Conservation (phyloP, 2,797 vertebrate species). For the Pantherophis vulpinus region DNA sequence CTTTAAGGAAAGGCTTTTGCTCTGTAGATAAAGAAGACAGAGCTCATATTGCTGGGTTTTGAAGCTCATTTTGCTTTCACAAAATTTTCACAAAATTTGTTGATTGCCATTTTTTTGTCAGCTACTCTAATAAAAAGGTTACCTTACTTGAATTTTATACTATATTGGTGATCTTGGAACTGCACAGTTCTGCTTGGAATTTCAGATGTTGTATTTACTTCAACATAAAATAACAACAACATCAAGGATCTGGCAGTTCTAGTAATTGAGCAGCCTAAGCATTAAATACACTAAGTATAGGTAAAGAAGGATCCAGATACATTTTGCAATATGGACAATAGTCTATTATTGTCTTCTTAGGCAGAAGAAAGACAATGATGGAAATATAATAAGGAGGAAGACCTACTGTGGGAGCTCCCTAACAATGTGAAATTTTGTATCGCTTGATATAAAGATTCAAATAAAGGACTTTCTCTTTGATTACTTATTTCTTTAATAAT, state of each 20-base stretch:
- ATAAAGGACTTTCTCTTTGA: background rate
- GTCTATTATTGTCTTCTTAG: background rate
- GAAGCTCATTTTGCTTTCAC: background rate
- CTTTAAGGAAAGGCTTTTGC: background rate
- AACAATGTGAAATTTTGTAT: background rate
- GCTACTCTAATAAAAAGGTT: background rate
- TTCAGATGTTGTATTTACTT: background rate
- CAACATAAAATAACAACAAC: background rate
- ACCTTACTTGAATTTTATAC: background rate
- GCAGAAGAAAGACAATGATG: background rate
- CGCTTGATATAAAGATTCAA: background rate
- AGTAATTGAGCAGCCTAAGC: background rate
- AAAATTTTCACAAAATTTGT: background rate
- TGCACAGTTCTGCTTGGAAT: background rate
- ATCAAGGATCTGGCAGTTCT: background rate
- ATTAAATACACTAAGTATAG: background rate
- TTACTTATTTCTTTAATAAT: background rate
- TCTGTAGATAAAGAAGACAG: background rate
- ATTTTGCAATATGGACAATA: background rate
- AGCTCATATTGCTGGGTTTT: background rate
- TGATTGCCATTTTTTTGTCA: background rate
- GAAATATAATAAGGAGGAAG: background rate
- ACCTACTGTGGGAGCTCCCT: background rate
- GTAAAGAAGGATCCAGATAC: background rate
- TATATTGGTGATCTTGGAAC: background rate